A percentile compares a stretch with the other conserved stretches of the same genome.
phyloP scores from a whole-genome alignment of 2,888 invertebrate species.

The Ferdinandea cuprea region DNA sequence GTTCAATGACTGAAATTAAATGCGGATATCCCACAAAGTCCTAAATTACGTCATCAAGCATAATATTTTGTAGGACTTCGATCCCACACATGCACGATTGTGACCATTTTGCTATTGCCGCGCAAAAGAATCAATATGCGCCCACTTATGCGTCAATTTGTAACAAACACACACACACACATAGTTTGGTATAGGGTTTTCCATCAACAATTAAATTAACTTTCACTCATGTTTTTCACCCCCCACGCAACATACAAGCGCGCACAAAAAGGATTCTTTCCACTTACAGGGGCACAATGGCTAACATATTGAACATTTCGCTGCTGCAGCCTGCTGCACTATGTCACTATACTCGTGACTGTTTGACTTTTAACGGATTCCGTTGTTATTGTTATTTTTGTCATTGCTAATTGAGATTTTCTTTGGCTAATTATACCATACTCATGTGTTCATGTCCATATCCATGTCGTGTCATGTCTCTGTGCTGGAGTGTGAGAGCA shows the following conservation, averaged over 20 bases:
- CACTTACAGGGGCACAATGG: constrained; percentile 33
- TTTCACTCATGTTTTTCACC: constrained; percentile 30
- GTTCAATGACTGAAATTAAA: constrained; percentile 10
- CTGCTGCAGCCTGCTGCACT: constrained; percentile 17
- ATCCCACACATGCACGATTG: not conserved
- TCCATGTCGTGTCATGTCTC: constrained; percentile 49
- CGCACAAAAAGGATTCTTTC: constrained; percentile 17
- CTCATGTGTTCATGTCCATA: too few relatives aligned
- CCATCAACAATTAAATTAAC: constrained; percentile 44
- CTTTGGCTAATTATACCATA: constrained; percentile 63
- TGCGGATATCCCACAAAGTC: not conserved
- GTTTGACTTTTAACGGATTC: constrained; percentile 47
- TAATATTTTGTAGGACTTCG: not conserved
- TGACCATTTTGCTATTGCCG: not conserved
- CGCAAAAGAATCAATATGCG: not conserved
- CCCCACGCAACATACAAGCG: constrained; percentile 17
- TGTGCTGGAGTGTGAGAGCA: constrained; percentile 6
- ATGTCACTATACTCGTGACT: constrained; percentile 10
- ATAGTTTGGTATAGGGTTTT: too few relatives aligned
- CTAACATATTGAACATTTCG: constrained; percentile 41
- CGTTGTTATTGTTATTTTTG: constrained; percentile 53
- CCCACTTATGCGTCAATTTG: constrained; percentile 22
- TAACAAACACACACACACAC: constrained; percentile 15
- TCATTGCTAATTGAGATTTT: constrained; percentile 64
- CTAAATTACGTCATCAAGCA: constrained; percentile 41